A percentile compares a stretch with the other conserved stretches of the same genome.
Conservation (phyloP, 2,113 vertebrate species). For the Phylloscopus trochiloides region DNA sequence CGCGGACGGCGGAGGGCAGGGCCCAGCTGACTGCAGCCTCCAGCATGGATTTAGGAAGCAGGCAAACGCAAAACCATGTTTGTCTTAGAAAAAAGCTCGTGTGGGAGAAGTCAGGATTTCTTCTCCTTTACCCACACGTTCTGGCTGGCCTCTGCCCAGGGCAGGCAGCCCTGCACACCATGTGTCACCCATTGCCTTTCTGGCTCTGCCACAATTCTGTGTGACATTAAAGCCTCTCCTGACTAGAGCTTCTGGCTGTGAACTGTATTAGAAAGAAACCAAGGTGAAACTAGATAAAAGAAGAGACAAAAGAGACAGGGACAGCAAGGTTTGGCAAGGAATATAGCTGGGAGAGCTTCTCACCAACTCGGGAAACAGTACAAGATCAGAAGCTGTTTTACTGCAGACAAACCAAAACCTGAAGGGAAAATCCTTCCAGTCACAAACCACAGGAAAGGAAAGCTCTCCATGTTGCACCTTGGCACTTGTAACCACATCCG, state of each 20-base stretch:
- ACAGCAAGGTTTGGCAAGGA: not conserved
- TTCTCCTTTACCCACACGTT: not conserved
- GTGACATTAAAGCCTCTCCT: not conserved
- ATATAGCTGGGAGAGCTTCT: fast-evolving
- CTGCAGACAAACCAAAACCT: not conserved
- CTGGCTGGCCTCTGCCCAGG: fast-evolving
- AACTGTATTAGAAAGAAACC: not conserved
- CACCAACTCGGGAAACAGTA: not conserved
- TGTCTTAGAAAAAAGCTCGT: not conserved
- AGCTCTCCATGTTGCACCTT: not conserved
- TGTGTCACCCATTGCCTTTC: fast-evolving
- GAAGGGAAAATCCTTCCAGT: not conserved
- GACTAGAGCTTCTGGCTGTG: not conserved
- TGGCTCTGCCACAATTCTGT: not conserved
- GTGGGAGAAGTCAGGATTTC: not conserved
- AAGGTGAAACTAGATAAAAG: not conserved
- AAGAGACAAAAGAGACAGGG: not conserved
- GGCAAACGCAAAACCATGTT: not conserved
- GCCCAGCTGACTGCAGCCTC: not conserved
- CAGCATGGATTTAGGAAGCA: fast-evolving
- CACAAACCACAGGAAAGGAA: not conserved
- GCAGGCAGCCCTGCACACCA: not conserved
- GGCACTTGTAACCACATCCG: fast-evolving
- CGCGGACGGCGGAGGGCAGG: too few relatives aligned
- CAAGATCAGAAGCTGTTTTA: not conserved